phyloP scores from a whole-genome alignment of 2,113 vertebrate genomes.

The Trachemys scripta region DNA sequence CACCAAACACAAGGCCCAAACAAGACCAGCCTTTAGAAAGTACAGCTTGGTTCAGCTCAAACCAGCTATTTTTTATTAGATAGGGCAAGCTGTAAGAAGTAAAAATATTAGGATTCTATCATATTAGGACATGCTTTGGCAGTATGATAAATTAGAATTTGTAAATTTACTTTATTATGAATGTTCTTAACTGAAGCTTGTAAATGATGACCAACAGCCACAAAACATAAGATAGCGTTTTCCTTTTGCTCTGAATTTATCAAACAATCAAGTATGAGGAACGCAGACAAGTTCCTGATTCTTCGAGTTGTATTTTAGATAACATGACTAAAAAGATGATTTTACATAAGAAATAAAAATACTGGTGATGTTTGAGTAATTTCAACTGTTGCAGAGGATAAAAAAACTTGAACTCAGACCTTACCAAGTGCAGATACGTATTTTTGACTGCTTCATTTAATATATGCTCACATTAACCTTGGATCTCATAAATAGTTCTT shows the following conservation, averaged over 20 bases:
- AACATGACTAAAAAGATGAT: not conserved
- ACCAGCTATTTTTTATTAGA: not conserved
- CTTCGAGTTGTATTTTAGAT: not conserved
- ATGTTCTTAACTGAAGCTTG: not conserved
- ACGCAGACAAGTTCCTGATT: not conserved
- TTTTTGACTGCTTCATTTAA: not conserved
- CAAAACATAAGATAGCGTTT: not conserved
- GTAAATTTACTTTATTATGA: not conserved
- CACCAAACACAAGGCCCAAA: not conserved
- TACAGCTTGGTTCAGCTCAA: not conserved
- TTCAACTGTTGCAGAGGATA: not conserved
- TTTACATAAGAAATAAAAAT: not conserved
- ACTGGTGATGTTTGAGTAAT: not conserved
- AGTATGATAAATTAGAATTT: not conserved
- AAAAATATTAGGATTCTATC: not conserved
- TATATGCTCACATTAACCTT: not conserved
- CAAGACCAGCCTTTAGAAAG: not conserved
- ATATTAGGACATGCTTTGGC: not conserved
- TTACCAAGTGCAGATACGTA: not conserved
- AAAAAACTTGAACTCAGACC: not conserved
- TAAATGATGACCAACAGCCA: not conserved
- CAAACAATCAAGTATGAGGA: not conserved
- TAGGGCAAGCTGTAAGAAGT: not conserved
- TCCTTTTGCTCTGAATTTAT: not conserved
- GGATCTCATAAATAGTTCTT: not conserved